Base-by-base conservation (phyloP, 2,888 invertebrate genomes). In the Criorhina ranunculi region DNA sequence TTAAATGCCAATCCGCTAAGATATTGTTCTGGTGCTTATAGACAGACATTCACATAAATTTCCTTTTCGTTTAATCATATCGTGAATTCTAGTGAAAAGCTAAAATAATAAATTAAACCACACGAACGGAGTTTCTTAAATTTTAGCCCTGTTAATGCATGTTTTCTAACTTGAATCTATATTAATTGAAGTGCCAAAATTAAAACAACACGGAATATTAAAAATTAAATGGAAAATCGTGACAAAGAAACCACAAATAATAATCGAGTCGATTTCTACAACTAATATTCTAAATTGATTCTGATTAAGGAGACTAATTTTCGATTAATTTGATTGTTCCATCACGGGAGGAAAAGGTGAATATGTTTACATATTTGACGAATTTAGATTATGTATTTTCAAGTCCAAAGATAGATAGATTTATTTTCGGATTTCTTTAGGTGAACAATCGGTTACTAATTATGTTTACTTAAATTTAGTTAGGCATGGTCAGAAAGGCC, bases 11-110 rank as follows among this genome's bases (percentile, higher is more conserved):
- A 29, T 3, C 1, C n/a, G 17, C 11, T 17, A 9, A 6, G n/a
- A 5, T 49, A n/a, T 29, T 17, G 5, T 12, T 49, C n/a, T n/a
- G n/a, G n/a, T n/a, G n/a, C n/a, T n/a, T n/a, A n/a, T n/a, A n/a
- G n/a, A n/a, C n/a, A n/a, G n/a, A n/a, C 1, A 24, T 24, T 49
- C 6, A 29, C 12, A 4, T 31, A 31, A 6, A 12, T n/a, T 5
- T 19, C 0, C 2, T 31, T 51, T 2, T 7, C 12, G 5, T 1
- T 31, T 12, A 0, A 31, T 46, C 17, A 19, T n/a, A n/a, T 46
- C 11, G 46, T 6, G n/a, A 53, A 53, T 12, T 31, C 12, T 7
- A 9, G 53, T 31, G 53, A 53, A 53, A 53, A 31, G 53, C n/a
- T n/a, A 31, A 31, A 53, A 51, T 51, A n/a, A 5, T n/a, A 29